A percentile compares a stretch with the other conserved stretches of the same genome.
Conservation (phyloP, 2,888 invertebrate species). For the Geophilus truncorum region DNA sequence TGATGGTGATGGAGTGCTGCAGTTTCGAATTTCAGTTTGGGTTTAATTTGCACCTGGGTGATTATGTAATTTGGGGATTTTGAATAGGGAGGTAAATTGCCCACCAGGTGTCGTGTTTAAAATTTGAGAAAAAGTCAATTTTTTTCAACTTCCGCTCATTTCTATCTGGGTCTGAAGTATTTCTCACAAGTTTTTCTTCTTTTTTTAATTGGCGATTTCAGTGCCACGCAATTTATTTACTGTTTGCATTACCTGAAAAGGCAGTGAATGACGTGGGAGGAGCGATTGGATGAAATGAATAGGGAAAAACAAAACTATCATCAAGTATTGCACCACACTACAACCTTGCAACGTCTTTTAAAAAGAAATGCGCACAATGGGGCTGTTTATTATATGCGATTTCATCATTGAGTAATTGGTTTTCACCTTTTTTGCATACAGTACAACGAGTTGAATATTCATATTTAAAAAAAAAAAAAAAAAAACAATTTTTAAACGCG, state of each 20-base stretch:
- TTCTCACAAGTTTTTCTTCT: too few relatives aligned
- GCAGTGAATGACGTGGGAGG: background rate
- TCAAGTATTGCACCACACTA: constrained; percentile 11
- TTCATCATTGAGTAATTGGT: constrained; percentile 24
- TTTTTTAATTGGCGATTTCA: too few relatives aligned
- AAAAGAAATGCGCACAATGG: background rate
- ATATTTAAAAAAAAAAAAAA: background rate
- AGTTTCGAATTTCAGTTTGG: background rate
- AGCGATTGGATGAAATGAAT: background rate
- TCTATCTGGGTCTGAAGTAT: too few relatives aligned
- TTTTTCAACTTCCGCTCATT: too few relatives aligned
- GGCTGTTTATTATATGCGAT: constrained; percentile 13
- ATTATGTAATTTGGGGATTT: background rate
- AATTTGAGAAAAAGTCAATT: too few relatives aligned
- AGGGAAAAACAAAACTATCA: background rate
- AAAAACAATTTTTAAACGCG: background rate
- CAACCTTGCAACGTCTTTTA: background rate
- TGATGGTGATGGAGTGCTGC: background rate
- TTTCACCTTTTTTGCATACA: background rate
- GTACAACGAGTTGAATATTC: background rate
- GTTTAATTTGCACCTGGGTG: constrained; percentile 18
- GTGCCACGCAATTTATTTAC: too few relatives aligned
- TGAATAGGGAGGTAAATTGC: background rate
- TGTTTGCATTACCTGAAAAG: too few relatives aligned
- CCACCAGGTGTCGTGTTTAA: background rate